phyloP scores from a whole-genome alignment of 2,113 vertebrate species.

The Carollia perspicillata region DNA sequence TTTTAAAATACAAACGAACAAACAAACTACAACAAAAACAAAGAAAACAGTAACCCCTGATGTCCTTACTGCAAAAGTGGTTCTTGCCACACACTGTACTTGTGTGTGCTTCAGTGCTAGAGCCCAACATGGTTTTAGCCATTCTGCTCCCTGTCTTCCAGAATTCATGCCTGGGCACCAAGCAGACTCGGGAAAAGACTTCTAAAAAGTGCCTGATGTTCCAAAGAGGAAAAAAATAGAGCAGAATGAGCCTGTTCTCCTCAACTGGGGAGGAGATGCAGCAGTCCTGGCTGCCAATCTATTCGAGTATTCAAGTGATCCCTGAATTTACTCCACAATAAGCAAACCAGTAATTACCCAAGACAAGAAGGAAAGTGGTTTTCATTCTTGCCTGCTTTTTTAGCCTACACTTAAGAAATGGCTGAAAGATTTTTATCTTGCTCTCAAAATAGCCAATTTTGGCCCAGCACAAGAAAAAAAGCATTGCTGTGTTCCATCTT shows the following conservation, averaged over 20 bases:
- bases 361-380: background rate
- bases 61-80: background rate
- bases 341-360: slow-evolving; percentile 28
- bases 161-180: background rate
- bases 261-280: background rate
- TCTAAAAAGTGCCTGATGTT: background rate
- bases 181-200: background rate
- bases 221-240: background rate
- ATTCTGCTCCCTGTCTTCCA: background rate
- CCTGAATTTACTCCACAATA: background rate
- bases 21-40: background rate
- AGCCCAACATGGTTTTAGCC: background rate
- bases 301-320: background rate
- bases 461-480: background rate
- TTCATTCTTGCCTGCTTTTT: background rate
- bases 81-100: background rate
- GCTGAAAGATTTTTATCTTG: slow-evolving; percentile 13
- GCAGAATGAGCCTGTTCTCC: background rate
- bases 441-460: slow-evolving; percentile 25
- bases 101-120: rapidly evolving
- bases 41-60: background rate
- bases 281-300: background rate
- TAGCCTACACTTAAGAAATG: background rate
- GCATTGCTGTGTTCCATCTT: background rate
- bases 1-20: background rate